Evolutionary conservation across 2,888 invertebrate genomes (phyloP).

Genomic region (Cloeon dipterum): DNA sequence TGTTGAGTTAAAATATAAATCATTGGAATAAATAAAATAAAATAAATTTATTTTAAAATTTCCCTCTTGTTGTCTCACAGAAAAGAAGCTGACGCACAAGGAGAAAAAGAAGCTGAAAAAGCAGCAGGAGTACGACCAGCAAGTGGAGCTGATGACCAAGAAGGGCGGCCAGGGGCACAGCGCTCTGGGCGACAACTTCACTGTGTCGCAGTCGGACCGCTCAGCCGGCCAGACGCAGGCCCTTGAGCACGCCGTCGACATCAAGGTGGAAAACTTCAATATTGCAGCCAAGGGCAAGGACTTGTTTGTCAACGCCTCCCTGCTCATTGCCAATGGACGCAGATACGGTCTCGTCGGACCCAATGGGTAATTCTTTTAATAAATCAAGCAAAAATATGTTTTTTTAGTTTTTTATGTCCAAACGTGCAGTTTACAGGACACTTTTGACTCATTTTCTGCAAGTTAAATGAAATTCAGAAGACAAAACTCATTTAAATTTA

Average conservation of each 20-base stretch:
- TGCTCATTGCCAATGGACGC: slow-evolving; percentile 79
- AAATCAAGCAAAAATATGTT: too few relatives aligned
- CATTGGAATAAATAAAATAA: too few relatives aligned
- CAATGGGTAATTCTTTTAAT: too few relatives aligned
- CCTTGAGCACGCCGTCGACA: slow-evolving; percentile 84
- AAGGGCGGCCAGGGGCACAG: slow-evolving; percentile 78
- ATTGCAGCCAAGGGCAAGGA: slow-evolving; percentile 95
- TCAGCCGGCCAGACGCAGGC: slow-evolving; percentile 43
- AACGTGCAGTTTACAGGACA: not conserved
- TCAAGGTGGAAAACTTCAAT: slow-evolving; percentile 95
- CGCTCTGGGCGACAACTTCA: slow-evolving; percentile 81
- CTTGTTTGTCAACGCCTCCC: slow-evolving; percentile 83
- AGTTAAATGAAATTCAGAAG: too few relatives aligned
- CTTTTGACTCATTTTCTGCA: not conserved
- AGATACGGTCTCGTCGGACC: slow-evolving; percentile 96
- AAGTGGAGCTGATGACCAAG: slow-evolving; percentile 61
- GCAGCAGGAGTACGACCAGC: slow-evolving; percentile 61
- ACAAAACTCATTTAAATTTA: not conserved
- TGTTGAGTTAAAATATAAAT: too few relatives aligned
- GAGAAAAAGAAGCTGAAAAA: slow-evolving; percentile 82
- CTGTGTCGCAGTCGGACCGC: slow-evolving; percentile 55
- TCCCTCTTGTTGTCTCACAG: too few relatives aligned
- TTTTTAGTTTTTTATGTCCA: too few relatives aligned
- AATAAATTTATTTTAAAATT: too few relatives aligned
- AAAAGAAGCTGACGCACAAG: slow-evolving; percentile 65